Conservation (phyloP, 2,113 vertebrate genomes). For the Gobio gobio region DNA sequence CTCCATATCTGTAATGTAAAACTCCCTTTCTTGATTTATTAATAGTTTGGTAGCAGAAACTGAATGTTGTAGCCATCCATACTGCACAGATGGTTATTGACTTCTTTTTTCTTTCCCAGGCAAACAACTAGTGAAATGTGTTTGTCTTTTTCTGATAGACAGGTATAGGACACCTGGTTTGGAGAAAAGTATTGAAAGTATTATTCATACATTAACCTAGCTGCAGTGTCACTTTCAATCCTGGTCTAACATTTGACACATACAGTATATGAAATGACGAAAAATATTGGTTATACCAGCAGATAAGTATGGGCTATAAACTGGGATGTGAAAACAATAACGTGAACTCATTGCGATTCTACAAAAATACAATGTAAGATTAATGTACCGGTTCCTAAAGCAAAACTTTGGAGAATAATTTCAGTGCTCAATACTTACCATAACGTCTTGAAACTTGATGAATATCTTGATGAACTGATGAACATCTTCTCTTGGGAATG, state of each 20-base stretch:
- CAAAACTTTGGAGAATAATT: too few species aligned
- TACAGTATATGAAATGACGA: too few species aligned
- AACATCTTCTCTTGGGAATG: too few species aligned
- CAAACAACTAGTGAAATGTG: neutral
- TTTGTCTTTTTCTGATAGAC: neutral
- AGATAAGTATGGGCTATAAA: too few species aligned
- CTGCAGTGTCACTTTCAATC: neutral
- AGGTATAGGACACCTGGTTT: neutral
- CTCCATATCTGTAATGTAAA: constrained; percentile 14
- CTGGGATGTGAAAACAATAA: too few species aligned
- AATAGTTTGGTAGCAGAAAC: constrained; percentile 3
- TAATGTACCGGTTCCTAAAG: too few species aligned
- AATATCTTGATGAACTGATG: too few species aligned
- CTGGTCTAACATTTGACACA: neutral
- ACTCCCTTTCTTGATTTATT: constrained; percentile 13
- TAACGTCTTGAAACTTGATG: too few species aligned
- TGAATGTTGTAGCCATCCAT: neutral
- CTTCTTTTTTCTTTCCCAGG: neutral
- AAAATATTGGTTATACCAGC: too few species aligned
- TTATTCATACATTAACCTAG: neutral
- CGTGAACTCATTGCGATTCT: too few species aligned
- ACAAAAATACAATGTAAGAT: too few species aligned
- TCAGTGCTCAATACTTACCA: too few species aligned
- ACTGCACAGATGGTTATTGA: neutral
- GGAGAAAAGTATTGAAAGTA: neutral